Evolutionary conservation across 2,888 invertebrate species (phyloP), one percentile per base, ranked within the genome.

Genomic region (Drosophila peninsularis): DNA sequence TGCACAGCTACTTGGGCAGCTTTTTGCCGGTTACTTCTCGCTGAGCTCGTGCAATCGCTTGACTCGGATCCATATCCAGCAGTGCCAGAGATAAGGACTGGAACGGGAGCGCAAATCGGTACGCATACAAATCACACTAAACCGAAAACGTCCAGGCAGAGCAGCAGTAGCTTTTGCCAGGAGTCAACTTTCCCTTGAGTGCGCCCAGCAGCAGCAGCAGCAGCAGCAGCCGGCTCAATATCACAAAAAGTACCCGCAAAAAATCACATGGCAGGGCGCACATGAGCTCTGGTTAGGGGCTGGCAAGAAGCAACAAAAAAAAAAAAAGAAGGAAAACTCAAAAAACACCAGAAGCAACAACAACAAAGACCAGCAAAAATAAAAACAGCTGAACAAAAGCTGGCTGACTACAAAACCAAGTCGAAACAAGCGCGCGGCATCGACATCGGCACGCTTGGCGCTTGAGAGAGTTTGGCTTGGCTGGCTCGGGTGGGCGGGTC

Each of bases 91-190:
- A 47, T 55, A 30, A 9, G 30, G n/a, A 19, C 17, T 10, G 36
- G 9, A 41, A 36, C 17, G 21, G 36, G 30, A 39, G 17, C 30
- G 5, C 42, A 32, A 57, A 66, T 21, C 57, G 50, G 47, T 53
- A 42, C 52, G 70, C 84, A 75, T 79, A 86, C 83, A 82, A 82
- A 86, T 82, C 82, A 83, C 87, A 77, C 82, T 81, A 80, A 85
- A 70, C 86, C 86, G 67, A 82, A 86, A 82, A 81, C 83, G 81
- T 82, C 81, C 86, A 83, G 81, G 70, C 74, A 65, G 24, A 65
- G 24, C 24, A 5, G 63, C 69, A 72, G 54, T 67, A 77, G 81
- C 67, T 76, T 76, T 65, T 73, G 58, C 41, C 41, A 64, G 57
- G 27, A 67, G 61, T 57, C 54, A 47, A 75, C 79, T 70, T 86